Evolutionary conservation across 2,888 invertebrate genomes (phyloP), one percentile per base, ranked within the genome.

Genomic region (Pseudococcus viburni): DNA sequence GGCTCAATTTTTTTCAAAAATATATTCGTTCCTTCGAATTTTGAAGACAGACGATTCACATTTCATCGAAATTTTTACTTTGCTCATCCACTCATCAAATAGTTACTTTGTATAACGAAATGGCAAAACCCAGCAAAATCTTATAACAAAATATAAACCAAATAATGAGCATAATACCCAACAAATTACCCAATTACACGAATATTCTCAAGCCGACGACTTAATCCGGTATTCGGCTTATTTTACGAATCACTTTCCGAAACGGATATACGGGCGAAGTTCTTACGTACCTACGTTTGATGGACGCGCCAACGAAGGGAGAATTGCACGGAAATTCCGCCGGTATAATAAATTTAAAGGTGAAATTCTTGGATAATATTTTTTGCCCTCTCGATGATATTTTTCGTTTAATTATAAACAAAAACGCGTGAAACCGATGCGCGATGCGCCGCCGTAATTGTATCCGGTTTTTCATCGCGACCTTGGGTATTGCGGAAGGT

Each of bases 361-460:
- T 42, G 80, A 80, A 80, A 80, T 80, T 42, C 46, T 80, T 80
- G 15, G 12, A 1, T 39, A 7, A 42, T 42, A 80, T 80, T 80
- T 80, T 80, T 80, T 42, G 39, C 80, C 39, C 80, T 42, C 42
- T 80, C 33, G 68, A 26, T 39, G n/a, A 42, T 42, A 42, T 80
- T 80, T 80, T 80, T 80, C 80, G 80, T 80, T 80, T 80, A 80
- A 80, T 80, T 80, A 80, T 80, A 80, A 80, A 80, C 80, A 80
- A 80, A 73, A 80, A 80, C 80, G 80, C 80, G 80, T 80, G 80
- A 80, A 80, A 80, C 17, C 42, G 42, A 80, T 80, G 26, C 26
- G 46, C 39, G 42, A 39, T 59, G 19, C 73, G 73, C 73, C 42
- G 80, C 26, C 26, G 15, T 42, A 80, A 80, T 80, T 80, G 80